phyloP scores from a whole-genome alignment of 2,113 vertebrate species.

The Prunella himalayana region DNA sequence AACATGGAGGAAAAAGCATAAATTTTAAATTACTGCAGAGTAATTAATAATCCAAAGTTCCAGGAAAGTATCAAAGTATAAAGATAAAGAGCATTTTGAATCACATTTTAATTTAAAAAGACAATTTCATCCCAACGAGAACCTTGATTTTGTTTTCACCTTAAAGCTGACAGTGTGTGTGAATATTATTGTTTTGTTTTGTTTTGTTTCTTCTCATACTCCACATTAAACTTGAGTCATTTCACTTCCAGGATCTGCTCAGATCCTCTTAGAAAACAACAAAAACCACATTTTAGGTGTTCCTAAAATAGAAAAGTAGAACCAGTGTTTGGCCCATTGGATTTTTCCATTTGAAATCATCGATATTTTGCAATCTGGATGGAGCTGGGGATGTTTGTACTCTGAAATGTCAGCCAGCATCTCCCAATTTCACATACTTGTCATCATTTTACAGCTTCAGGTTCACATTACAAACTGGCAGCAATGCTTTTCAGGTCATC shows the following conservation, averaged over 20 bases:
- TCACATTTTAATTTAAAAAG: neutral
- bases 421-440: conserved; percentile 30
- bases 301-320: conserved; percentile 24
- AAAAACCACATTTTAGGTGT: conserved; percentile 8
- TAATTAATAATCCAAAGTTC: neutral
- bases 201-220: neutral
- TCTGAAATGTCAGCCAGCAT: conserved; percentile 62
- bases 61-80: neutral
- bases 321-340: neutral
- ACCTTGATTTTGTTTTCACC: neutral
- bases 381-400: conserved; percentile 28
- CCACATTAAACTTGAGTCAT: neutral
- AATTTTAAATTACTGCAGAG: neutral
- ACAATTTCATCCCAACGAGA: neutral
- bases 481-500: neutral
- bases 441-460: conserved; percentile 51
- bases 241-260: neutral
- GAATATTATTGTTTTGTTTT: neutral
- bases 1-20: neutral
- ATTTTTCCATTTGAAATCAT: conserved; percentile 60
- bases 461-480: conserved; percentile 40
- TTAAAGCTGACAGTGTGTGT: neutral
- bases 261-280: neutral
- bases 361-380: conserved; percentile 66
- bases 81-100: neutral